Conservation (phyloP, 2,797 vertebrate species). For the Channa striata region DNA sequence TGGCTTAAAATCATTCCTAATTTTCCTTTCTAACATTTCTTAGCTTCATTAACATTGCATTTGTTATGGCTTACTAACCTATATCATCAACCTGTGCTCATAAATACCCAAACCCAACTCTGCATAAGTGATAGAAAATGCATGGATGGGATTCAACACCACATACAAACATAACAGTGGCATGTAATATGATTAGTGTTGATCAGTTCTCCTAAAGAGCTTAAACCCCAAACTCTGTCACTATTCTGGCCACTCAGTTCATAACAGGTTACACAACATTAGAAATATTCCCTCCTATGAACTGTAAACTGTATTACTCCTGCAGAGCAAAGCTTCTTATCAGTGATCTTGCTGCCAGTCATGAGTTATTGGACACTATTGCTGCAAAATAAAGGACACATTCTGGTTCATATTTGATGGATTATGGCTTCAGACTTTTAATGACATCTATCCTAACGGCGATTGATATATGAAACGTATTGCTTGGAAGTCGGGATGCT, state of each 20-base stretch:
- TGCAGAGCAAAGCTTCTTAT: conserved; percentile 42
- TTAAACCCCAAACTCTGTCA: not conserved
- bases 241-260: not conserved
- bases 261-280: not conserved
- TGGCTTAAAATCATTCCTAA: too few species aligned
- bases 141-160: conserved; percentile 4
- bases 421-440: conserved; percentile 20
- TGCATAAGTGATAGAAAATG: not conserved
- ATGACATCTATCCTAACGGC: not conserved
- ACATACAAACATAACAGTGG: not conserved
- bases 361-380: conserved; percentile 31
- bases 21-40: too few species aligned
- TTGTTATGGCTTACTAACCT: too few species aligned
- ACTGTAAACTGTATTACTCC: conserved; percentile 20
- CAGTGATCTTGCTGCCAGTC: conserved; percentile 39
- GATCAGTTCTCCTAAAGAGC: conserved; percentile 2
- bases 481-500: not conserved
- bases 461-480: conserved; percentile 9
- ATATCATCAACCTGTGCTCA: not conserved
- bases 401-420: conserved; percentile 33
- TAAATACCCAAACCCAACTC: too few species aligned
- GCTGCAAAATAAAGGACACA: conserved; percentile 25
- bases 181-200: not conserved
- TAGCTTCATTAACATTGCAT: too few species aligned
- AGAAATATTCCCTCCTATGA: conserved; percentile 26